Evolutionary conservation across 2,888 invertebrate species (phyloP).

Genomic region (Heliconius ethilla): DNA sequence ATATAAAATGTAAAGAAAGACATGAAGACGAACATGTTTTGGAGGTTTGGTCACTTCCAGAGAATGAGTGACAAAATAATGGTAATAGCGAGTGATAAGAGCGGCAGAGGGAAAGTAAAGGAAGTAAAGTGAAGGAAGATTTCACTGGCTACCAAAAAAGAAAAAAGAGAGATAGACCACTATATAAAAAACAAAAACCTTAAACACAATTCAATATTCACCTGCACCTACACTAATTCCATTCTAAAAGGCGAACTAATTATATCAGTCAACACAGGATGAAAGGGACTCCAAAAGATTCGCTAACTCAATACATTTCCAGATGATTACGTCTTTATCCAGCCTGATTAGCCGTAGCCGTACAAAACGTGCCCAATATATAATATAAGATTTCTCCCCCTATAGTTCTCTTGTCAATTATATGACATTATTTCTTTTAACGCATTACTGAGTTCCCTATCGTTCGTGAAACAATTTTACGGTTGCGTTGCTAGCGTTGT

Average conservation of each 20-base stretch:
- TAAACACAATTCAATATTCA: not conserved
- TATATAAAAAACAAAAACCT: not conserved
- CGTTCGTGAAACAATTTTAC: conserved; percentile 46
- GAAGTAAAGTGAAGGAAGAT: too few relatives aligned
- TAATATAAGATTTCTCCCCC: conserved; percentile 28
- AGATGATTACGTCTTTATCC: conserved; percentile 39
- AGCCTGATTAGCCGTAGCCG: conserved; percentile 48
- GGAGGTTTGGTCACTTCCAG: too few relatives aligned
- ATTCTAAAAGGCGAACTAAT: conserved; percentile 21
- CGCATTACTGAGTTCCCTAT: conserved; percentile 46
- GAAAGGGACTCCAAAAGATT: conserved; percentile 33
- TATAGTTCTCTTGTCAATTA: conserved; percentile 49
- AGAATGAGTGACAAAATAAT: too few relatives aligned
- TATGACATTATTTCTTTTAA: conserved; percentile 51
- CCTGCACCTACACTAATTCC: not conserved
- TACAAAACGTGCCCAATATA: conserved; percentile 41
- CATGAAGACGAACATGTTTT: too few relatives aligned
- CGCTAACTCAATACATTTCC: conserved; percentile 35
- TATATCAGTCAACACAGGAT: conserved; percentile 27
- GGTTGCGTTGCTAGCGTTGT: not conserved
- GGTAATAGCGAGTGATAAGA: too few relatives aligned
- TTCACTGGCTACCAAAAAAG: not conserved
- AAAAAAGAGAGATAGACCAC: not conserved
- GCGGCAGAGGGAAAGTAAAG: too few relatives aligned
- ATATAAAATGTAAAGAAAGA: too few relatives aligned